These are phyloP conservation scores for Cololabis saira DNA, from an alignment of 2,113 vertebrate species.

Conservation along the genomic window DNA sequence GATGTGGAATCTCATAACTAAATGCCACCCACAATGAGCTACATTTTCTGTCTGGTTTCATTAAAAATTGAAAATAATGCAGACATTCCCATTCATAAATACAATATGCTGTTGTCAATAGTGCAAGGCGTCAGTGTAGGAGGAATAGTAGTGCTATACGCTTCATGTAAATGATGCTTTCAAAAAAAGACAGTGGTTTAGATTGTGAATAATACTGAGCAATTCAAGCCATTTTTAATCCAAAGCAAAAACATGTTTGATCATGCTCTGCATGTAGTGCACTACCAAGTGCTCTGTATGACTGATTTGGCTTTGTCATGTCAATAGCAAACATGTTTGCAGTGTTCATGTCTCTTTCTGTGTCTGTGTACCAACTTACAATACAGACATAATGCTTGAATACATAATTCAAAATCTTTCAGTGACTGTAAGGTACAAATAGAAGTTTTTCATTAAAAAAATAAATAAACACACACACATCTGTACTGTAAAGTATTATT, in stretches of 20 bases:
- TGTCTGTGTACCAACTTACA: no score
- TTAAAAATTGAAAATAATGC: constrained; percentile 57
- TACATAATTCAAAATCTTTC: no score
- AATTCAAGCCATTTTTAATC: no score
- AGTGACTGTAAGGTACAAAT: no score
- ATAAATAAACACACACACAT: no score
- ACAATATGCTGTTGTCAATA: constrained; percentile 30
- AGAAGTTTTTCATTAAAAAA: no score
- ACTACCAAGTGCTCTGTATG: no score
- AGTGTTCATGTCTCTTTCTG: neutral
- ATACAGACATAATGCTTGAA: no score
- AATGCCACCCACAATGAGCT: constrained; percentile 32
- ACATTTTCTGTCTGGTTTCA: constrained; percentile 36
- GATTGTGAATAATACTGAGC: no score
- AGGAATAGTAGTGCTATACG: constrained; percentile 46
- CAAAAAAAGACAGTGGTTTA: neutral
- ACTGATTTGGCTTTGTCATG: neutral
- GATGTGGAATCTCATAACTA: constrained; percentile 35
- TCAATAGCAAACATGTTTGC: neutral
- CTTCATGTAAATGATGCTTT: constrained; percentile 33
- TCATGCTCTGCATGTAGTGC: neutral
- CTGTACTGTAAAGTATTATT: no score
- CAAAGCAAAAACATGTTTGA: no score
- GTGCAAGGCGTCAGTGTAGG: constrained; percentile 28
- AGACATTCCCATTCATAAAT: constrained; percentile 56